These are phyloP conservation scores for Eupithecia subfuscata DNA, from an alignment of 2,888 invertebrate genomes.

Conservation along the genomic window DNA sequence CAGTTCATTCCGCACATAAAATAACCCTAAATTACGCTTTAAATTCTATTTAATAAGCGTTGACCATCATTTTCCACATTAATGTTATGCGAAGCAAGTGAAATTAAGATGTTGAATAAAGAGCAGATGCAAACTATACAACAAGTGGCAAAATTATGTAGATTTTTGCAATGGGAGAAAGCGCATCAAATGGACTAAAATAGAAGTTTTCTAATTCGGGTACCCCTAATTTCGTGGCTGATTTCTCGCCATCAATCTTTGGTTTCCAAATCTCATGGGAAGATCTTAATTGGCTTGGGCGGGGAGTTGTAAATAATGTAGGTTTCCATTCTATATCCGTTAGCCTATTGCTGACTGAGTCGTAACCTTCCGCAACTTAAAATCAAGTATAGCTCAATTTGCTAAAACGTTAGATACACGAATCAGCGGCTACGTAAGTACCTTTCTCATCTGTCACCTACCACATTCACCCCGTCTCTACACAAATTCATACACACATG, in stretches of 20 bases:
- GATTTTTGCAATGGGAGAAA: conserved; percentile 38
- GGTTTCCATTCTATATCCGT: neutral
- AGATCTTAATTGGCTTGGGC: neutral
- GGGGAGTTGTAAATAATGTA: conserved; percentile 1
- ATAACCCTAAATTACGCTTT: neutral
- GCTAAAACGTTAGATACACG: too few species aligned
- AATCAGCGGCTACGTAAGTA: too few species aligned
- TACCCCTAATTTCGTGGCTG: conserved; percentile 12
- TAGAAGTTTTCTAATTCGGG: conserved; percentile 35
- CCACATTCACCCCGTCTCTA: neutral
- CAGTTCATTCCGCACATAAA: neutral
- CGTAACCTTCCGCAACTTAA: neutral
- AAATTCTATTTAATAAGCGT: neutral
- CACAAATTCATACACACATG: neutral
- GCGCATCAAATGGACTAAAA: conserved; percentile 33
- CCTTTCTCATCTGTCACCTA: neutral
- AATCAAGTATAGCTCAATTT: too few species aligned
- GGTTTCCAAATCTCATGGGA: neutral
- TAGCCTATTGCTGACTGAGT: neutral
- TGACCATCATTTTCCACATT: neutral
- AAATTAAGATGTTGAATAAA: conserved; percentile 27
- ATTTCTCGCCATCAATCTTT: conserved; percentile 16
- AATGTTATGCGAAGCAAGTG: conserved; percentile 8
- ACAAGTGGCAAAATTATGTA: conserved; percentile 35
- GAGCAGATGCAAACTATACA: conserved; percentile 30